Evolutionary conservation across 2,113 vertebrate species (phyloP), one percentile per base, ranked within the genome.

Genomic region (Brevimyrus niger): DNA sequence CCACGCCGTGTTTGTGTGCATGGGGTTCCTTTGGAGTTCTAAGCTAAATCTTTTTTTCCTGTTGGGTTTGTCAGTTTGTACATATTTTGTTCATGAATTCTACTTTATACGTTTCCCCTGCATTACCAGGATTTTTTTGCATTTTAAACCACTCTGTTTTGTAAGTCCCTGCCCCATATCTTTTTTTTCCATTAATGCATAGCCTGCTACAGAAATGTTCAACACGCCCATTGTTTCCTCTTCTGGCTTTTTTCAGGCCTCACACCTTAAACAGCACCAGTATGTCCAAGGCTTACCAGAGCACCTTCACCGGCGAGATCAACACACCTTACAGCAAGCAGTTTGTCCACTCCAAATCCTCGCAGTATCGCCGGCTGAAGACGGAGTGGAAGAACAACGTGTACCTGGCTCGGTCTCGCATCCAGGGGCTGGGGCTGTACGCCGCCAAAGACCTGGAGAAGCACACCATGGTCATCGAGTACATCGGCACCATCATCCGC

Each of bases 381-480:
- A 99, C 98, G 0, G 98, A 99, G 92, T 99, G 98, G 98, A 99
- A 99, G 95, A 99, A 97, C 94, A 99, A 99, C 0, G 98, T 99
- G 73, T 99, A 99, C 92, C 96, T 99, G 96, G 98, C 98, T 0
- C 97, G 98, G 1, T 99, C 98, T 6, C 97, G 98, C 23, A 99
- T 99, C 92, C 98, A 99, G 92, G 98, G 98, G 69, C 94, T 99
- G 90, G 98, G 98, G 88, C 96, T 99, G 58, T 99, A 99, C 1
- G 98, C 98, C 0, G 97, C 98, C 73, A 99, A 99, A 94, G 98
- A 99, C 94, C 95, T 99, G 89, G 98, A 99, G 94, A 99, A 99
- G 96, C 98, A 99, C 96, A 99, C 98, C 2, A 99, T 99, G 98
- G 98, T 99, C 95, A 99, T 99, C 1, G 98, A 99, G 94, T 99